Evolutionary conservation across 2,888 invertebrate genomes (phyloP), one percentile per base, ranked within the genome.

Genomic region (Bombylius major): DNA sequence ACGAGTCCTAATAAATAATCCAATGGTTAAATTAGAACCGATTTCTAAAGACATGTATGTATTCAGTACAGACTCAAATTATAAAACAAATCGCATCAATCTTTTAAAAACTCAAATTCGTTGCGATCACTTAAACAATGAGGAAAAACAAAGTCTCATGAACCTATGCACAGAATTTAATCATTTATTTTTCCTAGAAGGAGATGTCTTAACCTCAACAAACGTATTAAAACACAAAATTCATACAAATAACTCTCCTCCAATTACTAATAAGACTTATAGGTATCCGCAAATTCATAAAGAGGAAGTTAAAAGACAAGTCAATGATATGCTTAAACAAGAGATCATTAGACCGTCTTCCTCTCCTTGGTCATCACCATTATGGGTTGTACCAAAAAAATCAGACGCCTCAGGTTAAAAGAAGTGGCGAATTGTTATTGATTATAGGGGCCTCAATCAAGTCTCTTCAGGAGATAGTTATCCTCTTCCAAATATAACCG

Each of bases 401-500:
- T 13, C 56, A 51, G 55, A 55, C 33, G 32, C 53, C 32, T 54
- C 53, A 4, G 51, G 51, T 11, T 23, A 50, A 5, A 14, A 58
- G 54, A 58, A 58, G 42, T 56, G 53, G 50, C 14, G 53, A 13
- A 47, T 56, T 23, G 56, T 56, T 13, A 33, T 56, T 6, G 56
- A 53, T 23, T 23, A 23, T 23, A 23, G 23, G 23, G 23, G 23
- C 23, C 23, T 23, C 23, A 23, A 23, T 23, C 23, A 23, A 23
- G 23, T 23, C 23, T 23, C 23, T 23, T n/a, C n/a, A n/a, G 56
- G 54, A 36, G 61, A 63, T 39, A 58, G 53, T 47, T 69, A 64
- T 55, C 69, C 70, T 11, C 57, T 63, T 12, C 59, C 61, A 5
- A 57, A 62, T 31, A 55, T 61, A 11, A 60, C 56, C 11, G 50